phyloP scores from a whole-genome alignment of 2,113 vertebrate genomes.

The Tringa solitaria region DNA sequence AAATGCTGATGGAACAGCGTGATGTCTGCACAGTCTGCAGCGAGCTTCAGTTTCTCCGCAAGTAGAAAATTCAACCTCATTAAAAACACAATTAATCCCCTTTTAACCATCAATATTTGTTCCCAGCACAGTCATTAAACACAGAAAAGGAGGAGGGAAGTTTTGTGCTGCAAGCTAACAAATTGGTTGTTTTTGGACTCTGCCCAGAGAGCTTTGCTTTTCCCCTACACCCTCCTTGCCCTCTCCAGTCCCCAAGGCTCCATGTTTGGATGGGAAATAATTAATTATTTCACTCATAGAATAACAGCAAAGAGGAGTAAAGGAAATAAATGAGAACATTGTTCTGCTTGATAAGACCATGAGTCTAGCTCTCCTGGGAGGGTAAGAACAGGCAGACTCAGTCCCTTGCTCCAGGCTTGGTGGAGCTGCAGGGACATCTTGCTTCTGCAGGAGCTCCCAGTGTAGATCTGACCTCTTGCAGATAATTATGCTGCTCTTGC shows the following conservation, averaged over 20 bases:
- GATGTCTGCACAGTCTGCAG: background rate
- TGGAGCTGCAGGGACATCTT: background rate
- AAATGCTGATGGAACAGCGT: background rate
- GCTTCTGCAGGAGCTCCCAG: background rate
- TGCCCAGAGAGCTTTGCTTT: background rate
- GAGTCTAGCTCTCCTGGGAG: background rate
- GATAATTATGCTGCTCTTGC: background rate
- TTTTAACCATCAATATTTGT: background rate
- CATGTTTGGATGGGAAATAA: background rate
- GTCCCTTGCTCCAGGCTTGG: background rate
- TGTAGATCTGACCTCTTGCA: rapidly evolving
- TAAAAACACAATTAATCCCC: slow-evolving; percentile 10
- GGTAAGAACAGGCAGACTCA: background rate
- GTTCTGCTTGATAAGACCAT: background rate
- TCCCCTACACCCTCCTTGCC: background rate
- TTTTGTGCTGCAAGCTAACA: background rate
- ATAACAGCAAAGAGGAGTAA: background rate
- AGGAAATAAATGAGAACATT: background rate
- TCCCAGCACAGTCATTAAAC: background rate
- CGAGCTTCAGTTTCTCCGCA: background rate
- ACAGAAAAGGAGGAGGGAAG: background rate
- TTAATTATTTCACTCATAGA: background rate
- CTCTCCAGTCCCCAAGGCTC: background rate
- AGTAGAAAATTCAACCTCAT: background rate
- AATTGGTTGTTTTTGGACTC: background rate